phyloP scores from a whole-genome alignment of 2,797 vertebrate species.

The Coregonus ussuriensis region DNA sequence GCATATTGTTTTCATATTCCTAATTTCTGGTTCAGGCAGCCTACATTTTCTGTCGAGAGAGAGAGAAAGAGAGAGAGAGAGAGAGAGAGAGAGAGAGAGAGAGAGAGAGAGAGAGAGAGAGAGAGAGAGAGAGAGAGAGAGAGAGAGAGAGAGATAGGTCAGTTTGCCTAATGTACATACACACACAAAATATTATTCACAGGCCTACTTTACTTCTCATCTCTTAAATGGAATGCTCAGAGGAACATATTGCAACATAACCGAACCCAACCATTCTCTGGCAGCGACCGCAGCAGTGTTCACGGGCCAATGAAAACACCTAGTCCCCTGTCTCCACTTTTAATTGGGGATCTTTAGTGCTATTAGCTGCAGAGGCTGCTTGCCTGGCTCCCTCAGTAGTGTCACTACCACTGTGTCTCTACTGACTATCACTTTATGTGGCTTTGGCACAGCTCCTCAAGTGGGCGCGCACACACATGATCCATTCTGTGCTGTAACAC shows the following conservation, averaged over 20 bases:
- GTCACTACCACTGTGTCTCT: background rate
- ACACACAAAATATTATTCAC: conserved; percentile 29
- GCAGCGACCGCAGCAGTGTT: conserved; percentile 40
- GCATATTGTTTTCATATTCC: background rate
- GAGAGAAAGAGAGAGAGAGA: background rate
- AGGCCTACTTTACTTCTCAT: conserved; percentile 29
- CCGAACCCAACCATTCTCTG: conserved; percentile 44
- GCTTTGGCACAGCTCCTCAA: conserved; percentile 29
- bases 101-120: background rate
- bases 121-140: no score
- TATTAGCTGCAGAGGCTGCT: conserved; percentile 44
- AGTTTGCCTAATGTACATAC: conserved; percentile 18
- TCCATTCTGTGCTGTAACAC: background rate
- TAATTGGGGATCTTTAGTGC: conserved; percentile 57
- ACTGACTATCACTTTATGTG: conserved; percentile 15
- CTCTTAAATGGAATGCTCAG: conserved; percentile 45
- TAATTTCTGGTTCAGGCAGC: background rate
- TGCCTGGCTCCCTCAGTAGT: conserved; percentile 12
- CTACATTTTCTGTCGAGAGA: background rate
- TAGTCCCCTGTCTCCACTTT: conserved; percentile 53
- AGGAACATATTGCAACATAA: conserved; percentile 50
- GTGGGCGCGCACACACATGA: background rate
- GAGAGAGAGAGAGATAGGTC: background rate
- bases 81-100: no score
- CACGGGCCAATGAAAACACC: conserved; percentile 55